Evolutionary conservation across 30 jellyfish, hydroid and myxozoan species (phyloP), one percentile per base, ranked within the genome.

Genomic region (Cassiopea andromeda): DNA sequence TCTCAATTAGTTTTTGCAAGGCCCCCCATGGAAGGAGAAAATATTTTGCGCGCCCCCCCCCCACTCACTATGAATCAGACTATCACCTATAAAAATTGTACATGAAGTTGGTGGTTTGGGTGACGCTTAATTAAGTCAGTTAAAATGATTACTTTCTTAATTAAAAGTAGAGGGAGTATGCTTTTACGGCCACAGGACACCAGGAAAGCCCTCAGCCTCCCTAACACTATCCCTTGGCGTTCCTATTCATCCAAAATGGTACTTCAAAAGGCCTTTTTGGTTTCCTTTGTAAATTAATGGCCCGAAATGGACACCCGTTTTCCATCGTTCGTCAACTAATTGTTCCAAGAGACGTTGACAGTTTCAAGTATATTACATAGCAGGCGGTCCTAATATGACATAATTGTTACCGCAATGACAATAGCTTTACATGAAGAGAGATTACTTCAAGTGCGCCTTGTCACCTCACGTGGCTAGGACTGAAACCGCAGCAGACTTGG

Each of bases 321-420:
- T 89, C 60, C 78, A 46, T 86, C 93, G 89, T 44, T 86, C 93
- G 88, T 75, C 93, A 86, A 77, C 44, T 86, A 64, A 86, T 86
- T 86, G 93, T 86, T 75, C 44, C 69, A 60, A 67, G 72, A 68
- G 13, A 64, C 69, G 93, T 1, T 86, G 93, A 86, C 93, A 86
- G 58, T 77, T 86, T 86, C 93, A 66, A 86, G 93, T 86, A 77
- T 75, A 68, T 69, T 87, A 58, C 95, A 43, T 78, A 48, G 95
- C 95, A 75, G 90, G 90, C 90, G 95, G 86, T 78, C 95, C 57
- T 50, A 85, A 79, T 60, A 7, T 74, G 77, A 80, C 81, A 80
- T 75, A 78, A 48, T 44, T 68, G 44, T 60, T 54, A 46, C 85
- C 84, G 60, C 86, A 69, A 38, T 78, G 46, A 19, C 90, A 88